Conservation (phyloP, 2,888 invertebrate species). For the Hemicrepidius hirtus region DNA sequence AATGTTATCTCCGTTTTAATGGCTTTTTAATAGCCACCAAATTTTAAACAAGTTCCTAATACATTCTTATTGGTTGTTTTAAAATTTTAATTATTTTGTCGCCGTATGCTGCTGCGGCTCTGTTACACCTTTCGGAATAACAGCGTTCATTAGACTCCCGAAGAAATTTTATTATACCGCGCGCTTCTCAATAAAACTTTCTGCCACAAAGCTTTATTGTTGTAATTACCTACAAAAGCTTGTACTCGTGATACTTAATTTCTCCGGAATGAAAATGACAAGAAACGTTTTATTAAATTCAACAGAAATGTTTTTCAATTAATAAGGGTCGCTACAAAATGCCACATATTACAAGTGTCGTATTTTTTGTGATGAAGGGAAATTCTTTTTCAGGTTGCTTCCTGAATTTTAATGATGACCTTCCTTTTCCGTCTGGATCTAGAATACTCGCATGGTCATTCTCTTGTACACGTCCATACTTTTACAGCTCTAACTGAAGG, state of each 20-base stretch:
- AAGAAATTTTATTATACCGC: slow-evolving; percentile 27
- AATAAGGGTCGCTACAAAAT: slow-evolving; percentile 5
- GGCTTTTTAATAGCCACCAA: slow-evolving; percentile 36
- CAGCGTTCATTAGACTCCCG: slow-evolving; percentile 1
- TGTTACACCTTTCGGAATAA: slow-evolving; percentile 15
- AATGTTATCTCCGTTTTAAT: slow-evolving; percentile 36
- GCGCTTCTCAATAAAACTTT: slow-evolving; percentile 34
- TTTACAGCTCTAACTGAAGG: too few species aligned
- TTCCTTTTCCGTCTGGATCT: too few species aligned
- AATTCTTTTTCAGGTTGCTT: not conserved
- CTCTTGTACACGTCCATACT: too few species aligned
- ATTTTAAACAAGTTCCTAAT: slow-evolving; percentile 32
- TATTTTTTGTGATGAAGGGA: slow-evolving; percentile 2
- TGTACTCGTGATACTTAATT: slow-evolving; percentile 36
- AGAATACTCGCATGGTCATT: too few species aligned
- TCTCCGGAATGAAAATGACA: slow-evolving; percentile 26
- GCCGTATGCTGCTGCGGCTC: not conserved
- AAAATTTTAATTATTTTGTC: slow-evolving; percentile 29
- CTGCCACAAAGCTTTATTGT: slow-evolving; percentile 32
- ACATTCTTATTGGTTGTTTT: slow-evolving; percentile 26
- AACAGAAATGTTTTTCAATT: not conserved
- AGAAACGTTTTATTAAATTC: slow-evolving; percentile 29
- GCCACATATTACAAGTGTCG: slow-evolving; percentile 2
- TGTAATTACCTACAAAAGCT: slow-evolving; percentile 40
- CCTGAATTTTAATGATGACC: not conserved